Base-by-base conservation (phyloP, 2,113 vertebrate species). In the Neolamprologus variostigma region DNA sequence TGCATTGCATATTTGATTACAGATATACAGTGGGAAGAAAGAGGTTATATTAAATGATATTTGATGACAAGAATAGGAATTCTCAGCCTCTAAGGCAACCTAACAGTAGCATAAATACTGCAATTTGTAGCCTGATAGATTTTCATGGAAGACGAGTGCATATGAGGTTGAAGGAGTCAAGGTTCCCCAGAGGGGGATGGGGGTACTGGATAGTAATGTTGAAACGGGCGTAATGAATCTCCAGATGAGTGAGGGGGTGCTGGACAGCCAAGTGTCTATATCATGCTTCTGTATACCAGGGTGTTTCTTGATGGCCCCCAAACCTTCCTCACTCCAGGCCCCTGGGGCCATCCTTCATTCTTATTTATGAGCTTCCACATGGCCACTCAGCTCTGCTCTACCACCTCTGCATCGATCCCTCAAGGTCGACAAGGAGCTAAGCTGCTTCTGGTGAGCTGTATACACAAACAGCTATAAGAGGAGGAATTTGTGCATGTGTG, bases 351-450 rank as follows among this genome's bases (percentile, higher is more conserved):
- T 96, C 93, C 93, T 95, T 96, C 95, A 96, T 96, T 94, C 94
- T 96, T 96, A 96, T 97, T 96, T 96, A 96, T 96, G 96, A 96
- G 95, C 92, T 93, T 94, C 94, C 92, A 92, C 91, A 86, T 86
- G 84, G 90, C 92, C 92, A 94, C 93, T 91, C 92, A 86, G 92
- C 95, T 92, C 93, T 87, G 87, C 90, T 90, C 84, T 91, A 90
- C 87, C 87, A 89, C 93, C 87, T 87, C 92, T 88, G 92, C 93
- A 95, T 96, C 85, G 80, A 95, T 95, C 92, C 89, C 91, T 96
- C 96, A 97, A 97, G 96, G 96, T 96, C 92, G 82, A 90, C 87
- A 45, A 87, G 94, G 89, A 94, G 92, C 87, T 91, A 80, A 92
- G 92, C 90, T 87, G 86, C 89, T 89, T 92, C 83, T 17, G 14